These are phyloP conservation scores for Dastarcus helophoroides DNA, from an alignment of 2,888 invertebrate genomes.

Conservation along the genomic window DNA sequence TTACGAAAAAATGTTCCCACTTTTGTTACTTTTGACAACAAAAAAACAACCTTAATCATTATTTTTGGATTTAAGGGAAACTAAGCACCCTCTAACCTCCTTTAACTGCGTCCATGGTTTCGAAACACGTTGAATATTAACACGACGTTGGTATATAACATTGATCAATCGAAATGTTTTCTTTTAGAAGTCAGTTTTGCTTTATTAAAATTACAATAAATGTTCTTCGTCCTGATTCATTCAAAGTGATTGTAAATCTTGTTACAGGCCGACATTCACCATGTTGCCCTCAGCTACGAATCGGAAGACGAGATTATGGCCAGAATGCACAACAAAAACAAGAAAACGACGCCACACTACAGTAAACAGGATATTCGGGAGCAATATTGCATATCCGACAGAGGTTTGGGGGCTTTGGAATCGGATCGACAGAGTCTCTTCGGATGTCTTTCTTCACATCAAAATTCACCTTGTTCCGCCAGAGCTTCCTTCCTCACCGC, in stretches of 20 bases:
- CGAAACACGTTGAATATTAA: too few relatives aligned
- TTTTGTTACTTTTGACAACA: too few relatives aligned
- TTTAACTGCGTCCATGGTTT: too few relatives aligned
- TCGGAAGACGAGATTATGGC: slow-evolving; percentile 73
- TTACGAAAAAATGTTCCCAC: too few relatives aligned
- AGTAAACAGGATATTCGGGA: slow-evolving; percentile 84
- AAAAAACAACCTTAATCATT: too few relatives aligned
- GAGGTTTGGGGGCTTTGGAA: slow-evolving; percentile 76
- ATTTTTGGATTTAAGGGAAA: too few relatives aligned
- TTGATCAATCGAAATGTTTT: too few relatives aligned
- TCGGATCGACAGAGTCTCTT: slow-evolving; percentile 53
- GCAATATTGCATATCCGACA: slow-evolving; percentile 88
- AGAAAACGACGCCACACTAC: slow-evolving; percentile 50
- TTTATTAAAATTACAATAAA: too few relatives aligned
- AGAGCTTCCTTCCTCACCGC: slow-evolving; percentile 59
- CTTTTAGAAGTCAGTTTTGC: too few relatives aligned
- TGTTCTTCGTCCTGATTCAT: too few relatives aligned
- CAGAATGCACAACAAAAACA: slow-evolving; percentile 46
- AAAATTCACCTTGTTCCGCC: slow-evolving; percentile 56
- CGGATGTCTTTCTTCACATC: slow-evolving; percentile 71
- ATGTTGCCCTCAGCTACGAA: slow-evolving; percentile 62
- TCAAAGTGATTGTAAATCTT: background rate
- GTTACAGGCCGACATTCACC: slow-evolving; percentile 56
- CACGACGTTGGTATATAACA: too few relatives aligned
- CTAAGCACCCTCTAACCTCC: too few relatives aligned